phyloP scores from a whole-genome alignment of 2,113 vertebrate genomes.

The Camarhynchus parvulus region DNA sequence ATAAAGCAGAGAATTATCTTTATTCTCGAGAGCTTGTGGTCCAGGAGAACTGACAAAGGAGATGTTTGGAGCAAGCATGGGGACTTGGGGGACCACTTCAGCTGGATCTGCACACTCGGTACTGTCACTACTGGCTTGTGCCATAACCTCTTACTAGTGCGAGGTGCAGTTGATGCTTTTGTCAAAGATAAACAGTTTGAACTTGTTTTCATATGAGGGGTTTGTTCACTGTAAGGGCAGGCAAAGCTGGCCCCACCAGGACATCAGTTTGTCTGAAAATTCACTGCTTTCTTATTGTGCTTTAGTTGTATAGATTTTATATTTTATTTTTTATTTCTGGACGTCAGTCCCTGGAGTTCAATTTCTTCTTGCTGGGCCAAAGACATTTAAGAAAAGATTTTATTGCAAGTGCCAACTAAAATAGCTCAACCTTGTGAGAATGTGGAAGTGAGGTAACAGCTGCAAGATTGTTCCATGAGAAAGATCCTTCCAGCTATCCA shows the following conservation, averaged over 20 bases:
- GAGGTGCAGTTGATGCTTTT: background rate
- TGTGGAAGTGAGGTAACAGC: background rate
- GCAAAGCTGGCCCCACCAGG: background rate
- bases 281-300: background rate
- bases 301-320: background rate
- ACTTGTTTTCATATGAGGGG: background rate
- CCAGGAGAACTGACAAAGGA: background rate
- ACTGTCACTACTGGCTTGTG: background rate
- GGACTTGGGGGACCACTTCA: background rate
- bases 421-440: background rate
- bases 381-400: background rate
- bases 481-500: background rate
- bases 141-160: background rate
- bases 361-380: background rate
- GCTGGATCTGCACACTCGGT: background rate
- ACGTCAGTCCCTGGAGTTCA: background rate
- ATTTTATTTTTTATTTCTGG: background rate
- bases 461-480: background rate
- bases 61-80: background rate
- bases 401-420: background rate
- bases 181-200: background rate
- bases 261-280: background rate
- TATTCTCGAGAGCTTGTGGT: background rate
- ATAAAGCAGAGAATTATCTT: background rate
- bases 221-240: background rate